Evolutionary conservation across 2,797 vertebrate species (phyloP).

Genomic region (Denticeps clupeoides): DNA sequence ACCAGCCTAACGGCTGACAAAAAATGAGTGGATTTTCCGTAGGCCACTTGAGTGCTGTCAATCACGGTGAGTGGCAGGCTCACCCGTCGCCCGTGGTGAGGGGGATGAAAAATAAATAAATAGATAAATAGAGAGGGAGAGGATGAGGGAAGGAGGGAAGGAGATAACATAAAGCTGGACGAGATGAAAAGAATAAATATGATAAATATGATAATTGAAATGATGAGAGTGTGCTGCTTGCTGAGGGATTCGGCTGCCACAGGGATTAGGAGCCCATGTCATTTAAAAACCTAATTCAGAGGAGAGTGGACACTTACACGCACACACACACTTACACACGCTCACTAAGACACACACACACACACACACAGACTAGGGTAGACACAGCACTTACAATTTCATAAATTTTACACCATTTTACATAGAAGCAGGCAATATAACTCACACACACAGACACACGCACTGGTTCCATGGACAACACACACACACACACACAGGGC

Average conservation of each 20-base stretch:
- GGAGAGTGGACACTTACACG: constrained; percentile 5
- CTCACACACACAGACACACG: not conserved
- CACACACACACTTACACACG: constrained; percentile 4
- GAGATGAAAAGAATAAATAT: constrained; percentile 56
- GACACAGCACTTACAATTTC: constrained; percentile 3
- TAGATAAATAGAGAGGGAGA: constrained; percentile 25
- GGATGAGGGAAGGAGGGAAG: constrained; percentile 17
- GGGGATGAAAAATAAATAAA: constrained; percentile 41
- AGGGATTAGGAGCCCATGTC: constrained; percentile 58
- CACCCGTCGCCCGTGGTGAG: constrained; percentile 48
- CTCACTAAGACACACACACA: not conserved
- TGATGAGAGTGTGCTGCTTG: constrained; percentile 57
- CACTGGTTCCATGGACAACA: too few relatives aligned
- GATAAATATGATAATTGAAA: constrained; percentile 68
- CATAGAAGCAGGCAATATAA: constrained; percentile 12
- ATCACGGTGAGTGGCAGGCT: constrained; percentile 54
- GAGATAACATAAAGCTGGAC: constrained; percentile 38
- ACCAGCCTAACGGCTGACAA: constrained; percentile 29
- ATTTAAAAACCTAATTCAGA: constrained; percentile 35
- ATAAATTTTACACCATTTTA: constrained; percentile 14
- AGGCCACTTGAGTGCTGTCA: constrained; percentile 65
- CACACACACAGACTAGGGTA: not conserved
- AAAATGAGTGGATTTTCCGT: constrained; percentile 46
- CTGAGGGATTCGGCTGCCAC: constrained; percentile 47
- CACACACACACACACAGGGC: not conserved